Conservation (phyloP, 1,140 invertebrate genomes). For the Zaprionus camerounensis region DNA sequence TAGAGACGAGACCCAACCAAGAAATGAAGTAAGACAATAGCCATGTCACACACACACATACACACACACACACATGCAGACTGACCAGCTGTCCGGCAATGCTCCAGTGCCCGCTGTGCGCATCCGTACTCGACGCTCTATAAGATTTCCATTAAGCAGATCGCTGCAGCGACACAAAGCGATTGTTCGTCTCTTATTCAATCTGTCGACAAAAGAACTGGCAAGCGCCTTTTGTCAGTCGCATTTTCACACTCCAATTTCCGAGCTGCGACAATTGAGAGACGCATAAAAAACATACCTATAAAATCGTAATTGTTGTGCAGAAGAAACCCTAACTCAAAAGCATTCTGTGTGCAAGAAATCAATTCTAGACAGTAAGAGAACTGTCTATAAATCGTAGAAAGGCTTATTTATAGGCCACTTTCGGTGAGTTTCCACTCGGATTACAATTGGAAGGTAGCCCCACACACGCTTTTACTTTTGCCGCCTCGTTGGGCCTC, state of each 20-base stretch:
- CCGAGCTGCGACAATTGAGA: slow-evolving; percentile 35
- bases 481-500: slow-evolving; percentile 53
- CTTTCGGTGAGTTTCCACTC: slow-evolving; percentile 31
- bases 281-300: slow-evolving; percentile 30
- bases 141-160: slow-evolving; percentile 26
- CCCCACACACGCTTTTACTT: slow-evolving; percentile 59
- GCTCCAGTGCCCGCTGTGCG: slow-evolving; percentile 51
- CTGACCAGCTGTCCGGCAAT: slow-evolving; percentile 37
- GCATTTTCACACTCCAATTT: slow-evolving; percentile 81
- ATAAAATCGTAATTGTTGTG: slow-evolving; percentile 35
- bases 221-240: slow-evolving; percentile 53
- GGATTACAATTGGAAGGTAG: slow-evolving; percentile 1
- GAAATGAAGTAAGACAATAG: slow-evolving; percentile 68
- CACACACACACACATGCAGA: not conserved
- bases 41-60: slow-evolving; percentile 40
- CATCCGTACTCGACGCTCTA: slow-evolving; percentile 23
- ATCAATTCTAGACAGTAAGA: slow-evolving; percentile 53
- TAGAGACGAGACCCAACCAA: slow-evolving; percentile 53
- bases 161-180: slow-evolving; percentile 31
- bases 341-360: slow-evolving; percentile 21
- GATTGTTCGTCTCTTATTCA: slow-evolving; percentile 61
- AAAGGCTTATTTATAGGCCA: slow-evolving; percentile 45
- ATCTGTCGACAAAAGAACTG: slow-evolving; percentile 64
- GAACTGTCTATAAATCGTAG: slow-evolving; percentile 26
- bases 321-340: slow-evolving; percentile 5